Evolutionary conservation across 2,888 invertebrate genomes (phyloP), one percentile per base, ranked within the genome.

Genomic region (Ceraclea dissimilis): DNA sequence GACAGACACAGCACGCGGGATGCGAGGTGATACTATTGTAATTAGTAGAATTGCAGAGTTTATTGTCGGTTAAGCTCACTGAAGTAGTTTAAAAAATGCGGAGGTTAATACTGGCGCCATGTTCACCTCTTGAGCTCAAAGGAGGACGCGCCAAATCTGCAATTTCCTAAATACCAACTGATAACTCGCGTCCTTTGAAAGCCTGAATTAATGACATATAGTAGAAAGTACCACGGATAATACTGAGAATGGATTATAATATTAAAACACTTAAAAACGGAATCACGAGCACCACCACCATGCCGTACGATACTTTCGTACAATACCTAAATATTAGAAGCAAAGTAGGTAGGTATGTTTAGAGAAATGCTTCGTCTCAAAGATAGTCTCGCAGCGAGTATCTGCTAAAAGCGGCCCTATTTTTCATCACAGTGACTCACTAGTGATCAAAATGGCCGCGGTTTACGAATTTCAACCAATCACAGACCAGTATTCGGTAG

Each of bases 401-500:
- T 71, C 68, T 68, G 70, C 71, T 71, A 73, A 58, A 54, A 73
- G 78, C 77, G 72, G 72, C 75, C 74, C 76, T 75, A 79, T 81
- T 79, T 79, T 82, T 81, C 80, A 75, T 75, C 75, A 75, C 75
- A 79, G 78, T 80, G 79, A 80, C 76, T 80, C 82, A 82, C 74
- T 79, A 79, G 69, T 70, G 70, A 67, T 72, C 79, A 82, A 83
- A 79, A 83, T 83, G 83, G 83, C 82, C 76, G 79, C 79, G 75
- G 70, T 52, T 49, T 64, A 64, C 63, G 62, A 63, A 56, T 58
- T 64, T 58, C 65, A 57, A 66, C 76, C 76, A 76, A 77, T 76
- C 66, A 63, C 54, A 62, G 58, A 31, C 43, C 64, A 61, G 62
- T 66, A 64, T 69, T 65, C 65, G 65, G 61, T 59, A 56, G 61